Conservation (phyloP, 2,888 invertebrate species). For the Pseudanteris insignis region DNA sequence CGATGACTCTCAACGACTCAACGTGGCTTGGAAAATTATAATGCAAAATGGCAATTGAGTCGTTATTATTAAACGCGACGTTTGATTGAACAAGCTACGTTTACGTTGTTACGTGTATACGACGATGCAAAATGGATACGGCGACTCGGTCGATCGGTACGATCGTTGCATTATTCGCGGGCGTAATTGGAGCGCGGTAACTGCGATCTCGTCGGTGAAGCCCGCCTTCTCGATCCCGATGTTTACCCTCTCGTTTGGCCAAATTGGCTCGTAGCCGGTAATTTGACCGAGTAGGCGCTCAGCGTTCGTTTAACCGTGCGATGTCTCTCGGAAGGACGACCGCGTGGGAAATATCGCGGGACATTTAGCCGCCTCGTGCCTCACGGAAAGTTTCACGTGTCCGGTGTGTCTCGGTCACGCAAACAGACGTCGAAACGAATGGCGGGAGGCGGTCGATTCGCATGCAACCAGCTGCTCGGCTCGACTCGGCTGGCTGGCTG, state of each 20-base stretch:
- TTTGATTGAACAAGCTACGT: too few relatives aligned
- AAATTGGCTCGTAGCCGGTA: slow-evolving; percentile 26
- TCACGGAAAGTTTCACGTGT: slow-evolving; percentile 15
- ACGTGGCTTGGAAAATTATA: neutral
- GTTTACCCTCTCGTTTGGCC: slow-evolving; percentile 31
- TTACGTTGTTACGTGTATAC: too few relatives aligned
- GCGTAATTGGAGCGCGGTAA: slow-evolving; percentile 30
- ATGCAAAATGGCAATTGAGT: too few relatives aligned
- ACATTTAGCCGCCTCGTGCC: slow-evolving; percentile 2
- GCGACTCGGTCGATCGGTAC: neutral
- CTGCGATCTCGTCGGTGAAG: slow-evolving; percentile 21
- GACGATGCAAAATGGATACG: too few relatives aligned
- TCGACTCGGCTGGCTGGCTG: slow-evolving; percentile 14
- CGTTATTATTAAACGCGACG: too few relatives aligned
- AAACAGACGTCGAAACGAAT: slow-evolving; percentile 9
- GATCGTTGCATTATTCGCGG: slow-evolving; percentile 25
- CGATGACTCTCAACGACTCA: slow-evolving; percentile 12
- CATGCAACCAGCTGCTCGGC: slow-evolving; percentile 43
- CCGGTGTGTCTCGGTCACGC: slow-evolving; percentile 28
- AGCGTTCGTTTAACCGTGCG: slow-evolving; percentile 24
- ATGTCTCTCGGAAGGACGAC: too few relatives aligned
- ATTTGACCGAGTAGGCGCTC: slow-evolving; percentile 35
- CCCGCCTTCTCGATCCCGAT: slow-evolving; percentile 22
- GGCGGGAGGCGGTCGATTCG: slow-evolving; percentile 33
- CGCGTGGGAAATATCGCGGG: slow-evolving; percentile 27